A percentile compares a stretch with the other conserved stretches of the same genome.
These are phyloP conservation scores for Chydorus sphaericus DNA, from an alignment of 2,888 invertebrate species.

Conservation along the genomic window DNA sequence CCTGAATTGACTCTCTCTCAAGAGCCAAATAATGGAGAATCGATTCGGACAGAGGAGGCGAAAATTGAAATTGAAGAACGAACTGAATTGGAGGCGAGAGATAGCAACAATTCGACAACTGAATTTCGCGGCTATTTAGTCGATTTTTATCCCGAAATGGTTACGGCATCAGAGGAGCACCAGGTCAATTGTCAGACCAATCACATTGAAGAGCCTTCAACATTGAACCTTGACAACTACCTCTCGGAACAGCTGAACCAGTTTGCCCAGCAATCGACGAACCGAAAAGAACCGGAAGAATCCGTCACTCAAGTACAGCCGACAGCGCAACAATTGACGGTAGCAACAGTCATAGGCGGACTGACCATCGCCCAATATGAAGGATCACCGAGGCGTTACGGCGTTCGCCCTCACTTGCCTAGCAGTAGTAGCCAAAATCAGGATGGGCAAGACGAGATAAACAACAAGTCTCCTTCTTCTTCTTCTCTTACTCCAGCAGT, in stretches of 20 bases:
- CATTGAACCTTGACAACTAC: constrained; percentile 12
- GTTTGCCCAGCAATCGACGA: constrained; percentile 7
- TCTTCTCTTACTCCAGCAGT: constrained; percentile 1
- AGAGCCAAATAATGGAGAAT: not conserved
- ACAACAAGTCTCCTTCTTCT: too few relatives aligned
- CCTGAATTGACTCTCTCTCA: too few relatives aligned
- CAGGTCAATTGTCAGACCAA: not conserved
- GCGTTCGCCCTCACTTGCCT: constrained; percentile 35
- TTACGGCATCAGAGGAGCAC: not conserved
- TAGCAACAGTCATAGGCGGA: constrained; percentile 48
- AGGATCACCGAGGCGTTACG: constrained; percentile 75
- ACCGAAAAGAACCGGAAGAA: not conserved
- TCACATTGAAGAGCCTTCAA: too few relatives aligned
- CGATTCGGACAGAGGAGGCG: not conserved
- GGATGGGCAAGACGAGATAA: constrained; percentile 3
- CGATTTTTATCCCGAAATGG: constrained; percentile 12
- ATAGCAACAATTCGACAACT: not conserved
- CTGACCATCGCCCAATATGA: constrained; percentile 87
- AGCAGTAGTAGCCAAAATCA: constrained; percentile 10
- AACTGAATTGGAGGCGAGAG: not conserved
- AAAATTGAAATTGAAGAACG: not conserved
- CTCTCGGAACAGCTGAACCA: constrained; percentile 9
- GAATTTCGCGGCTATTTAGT: constrained; percentile 8
- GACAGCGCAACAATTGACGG: too few relatives aligned
- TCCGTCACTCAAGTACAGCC: not conserved